phyloP scores from a whole-genome alignment of 1,140 invertebrate genomes.

The Papilio xuthus region DNA sequence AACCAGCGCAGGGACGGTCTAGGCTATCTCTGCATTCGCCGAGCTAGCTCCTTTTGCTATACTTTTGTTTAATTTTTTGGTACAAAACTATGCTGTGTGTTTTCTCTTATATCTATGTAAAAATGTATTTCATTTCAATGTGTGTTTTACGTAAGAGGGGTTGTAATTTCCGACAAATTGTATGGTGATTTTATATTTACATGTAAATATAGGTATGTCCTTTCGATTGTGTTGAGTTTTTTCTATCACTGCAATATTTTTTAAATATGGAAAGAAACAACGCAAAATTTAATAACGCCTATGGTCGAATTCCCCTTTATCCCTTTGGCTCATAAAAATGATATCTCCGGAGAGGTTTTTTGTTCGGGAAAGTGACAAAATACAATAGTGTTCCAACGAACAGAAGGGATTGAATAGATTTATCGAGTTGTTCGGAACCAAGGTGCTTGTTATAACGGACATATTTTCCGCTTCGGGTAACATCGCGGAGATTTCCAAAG shows the following conservation, averaged over 20 bases:
- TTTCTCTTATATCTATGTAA: too few relatives aligned
- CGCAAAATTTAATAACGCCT: not conserved
- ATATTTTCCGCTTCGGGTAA: conserved; percentile 35
- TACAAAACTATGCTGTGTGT: too few relatives aligned
- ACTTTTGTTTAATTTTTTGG: too few relatives aligned
- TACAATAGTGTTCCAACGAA: conserved; percentile 17
- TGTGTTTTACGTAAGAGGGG: too few relatives aligned
- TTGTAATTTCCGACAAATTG: too few relatives aligned
- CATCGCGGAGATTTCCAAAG: conserved; percentile 37
- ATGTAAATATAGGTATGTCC: too few relatives aligned
- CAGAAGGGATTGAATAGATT: conserved; percentile 33
- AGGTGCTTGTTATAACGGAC: conserved; percentile 38
- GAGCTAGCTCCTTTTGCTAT: too few relatives aligned
- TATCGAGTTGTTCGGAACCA: conserved; percentile 35
- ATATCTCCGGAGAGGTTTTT: conserved; percentile 31
- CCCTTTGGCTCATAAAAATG: conserved; percentile 27
- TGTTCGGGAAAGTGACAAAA: conserved; percentile 26
- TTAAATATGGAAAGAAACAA: not conserved
- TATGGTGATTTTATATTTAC: too few relatives aligned
- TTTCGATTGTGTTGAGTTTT: not conserved
- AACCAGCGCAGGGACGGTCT: too few relatives aligned
- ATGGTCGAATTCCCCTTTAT: conserved; percentile 1
- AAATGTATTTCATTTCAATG: too few relatives aligned
- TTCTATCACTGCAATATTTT: not conserved
- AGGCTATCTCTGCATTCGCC: too few relatives aligned